Conservation (phyloP, 2,797 vertebrate genomes). For the Distichodus sexfasciatus region DNA sequence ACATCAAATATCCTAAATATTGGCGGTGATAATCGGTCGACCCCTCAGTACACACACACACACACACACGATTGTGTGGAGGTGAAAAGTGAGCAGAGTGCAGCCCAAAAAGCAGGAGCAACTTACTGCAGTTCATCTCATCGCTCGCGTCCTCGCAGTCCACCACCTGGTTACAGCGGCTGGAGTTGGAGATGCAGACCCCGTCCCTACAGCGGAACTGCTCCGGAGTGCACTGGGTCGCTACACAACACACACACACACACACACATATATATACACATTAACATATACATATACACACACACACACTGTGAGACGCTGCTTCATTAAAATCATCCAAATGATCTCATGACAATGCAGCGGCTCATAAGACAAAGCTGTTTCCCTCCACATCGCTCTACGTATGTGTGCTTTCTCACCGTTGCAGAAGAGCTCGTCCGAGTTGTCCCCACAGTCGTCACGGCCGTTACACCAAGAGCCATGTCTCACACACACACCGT, state of each 20-base stretch:
- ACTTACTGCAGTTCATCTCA: conserved; percentile 92
- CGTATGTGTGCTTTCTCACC: conserved; percentile 71
- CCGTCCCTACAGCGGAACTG: conserved; percentile 91
- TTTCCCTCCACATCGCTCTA: no score
- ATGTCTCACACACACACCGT: conserved; percentile 83
- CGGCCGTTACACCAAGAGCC: conserved; percentile 83
- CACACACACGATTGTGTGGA: no score
- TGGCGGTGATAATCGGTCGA: no score
- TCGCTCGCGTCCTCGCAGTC: conserved; percentile 94
- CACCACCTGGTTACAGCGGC: conserved; percentile 90
- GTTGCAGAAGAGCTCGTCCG: conserved; percentile 92
- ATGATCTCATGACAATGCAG: no score
- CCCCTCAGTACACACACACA: no score
- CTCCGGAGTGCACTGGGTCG: conserved; percentile 70
- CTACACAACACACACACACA: conserved; percentile 54
- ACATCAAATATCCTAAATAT: no score
- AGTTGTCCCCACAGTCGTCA: conserved; percentile 91
- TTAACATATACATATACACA: no score
- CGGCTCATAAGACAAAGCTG: no score
- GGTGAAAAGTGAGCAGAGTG: no score
- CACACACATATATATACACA: no score
- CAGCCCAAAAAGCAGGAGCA: background rate
- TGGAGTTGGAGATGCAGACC: conserved; percentile 85
- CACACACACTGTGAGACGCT: conserved; percentile 5
- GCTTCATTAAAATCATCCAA: background rate